Percentiles rank a stretch among this genome's conserved stretches.
phyloP scores from a whole-genome alignment of 2,113 vertebrate species.

The Rhombomys opimus region DNA sequence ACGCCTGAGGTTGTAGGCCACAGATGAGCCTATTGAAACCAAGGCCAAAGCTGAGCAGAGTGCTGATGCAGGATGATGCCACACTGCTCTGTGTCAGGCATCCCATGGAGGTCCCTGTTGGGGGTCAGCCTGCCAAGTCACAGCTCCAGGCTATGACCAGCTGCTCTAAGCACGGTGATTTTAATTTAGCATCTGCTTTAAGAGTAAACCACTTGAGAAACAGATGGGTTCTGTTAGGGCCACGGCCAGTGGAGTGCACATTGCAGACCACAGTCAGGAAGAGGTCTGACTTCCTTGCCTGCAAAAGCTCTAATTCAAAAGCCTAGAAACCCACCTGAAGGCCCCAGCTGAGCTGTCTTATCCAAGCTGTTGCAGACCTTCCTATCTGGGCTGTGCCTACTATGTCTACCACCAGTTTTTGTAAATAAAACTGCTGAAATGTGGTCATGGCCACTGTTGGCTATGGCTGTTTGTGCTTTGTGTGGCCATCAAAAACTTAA shows the following conservation, averaged over 20 bases:
- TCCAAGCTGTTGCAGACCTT: not conserved
- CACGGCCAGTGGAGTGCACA: too few relatives aligned
- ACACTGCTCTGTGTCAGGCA: too few relatives aligned
- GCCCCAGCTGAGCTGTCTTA: fast-evolving
- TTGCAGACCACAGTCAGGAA: not conserved
- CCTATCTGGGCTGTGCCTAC: not conserved
- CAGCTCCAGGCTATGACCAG: not conserved
- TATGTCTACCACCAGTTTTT: not conserved
- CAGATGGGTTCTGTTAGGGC: not conserved
- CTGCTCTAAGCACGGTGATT: not conserved
- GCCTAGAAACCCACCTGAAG: too few relatives aligned
- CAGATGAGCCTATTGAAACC: not conserved
- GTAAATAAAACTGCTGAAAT: not conserved
- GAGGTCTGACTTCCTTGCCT: not conserved
- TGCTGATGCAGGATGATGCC: fast-evolving
- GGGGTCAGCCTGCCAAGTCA: too few relatives aligned
- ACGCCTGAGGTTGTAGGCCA: not conserved
- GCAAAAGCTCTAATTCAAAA: not conserved
- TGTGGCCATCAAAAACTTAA: not conserved
- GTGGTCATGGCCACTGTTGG: fast-evolving
- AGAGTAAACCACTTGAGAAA: not conserved
- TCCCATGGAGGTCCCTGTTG: fast-evolving
- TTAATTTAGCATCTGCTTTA: not conserved
- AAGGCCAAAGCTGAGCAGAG: not conserved
- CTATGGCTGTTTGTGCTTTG: fast-evolving